These are phyloP conservation scores for Coregonus clupeaformis DNA, from an alignment of 2,113 vertebrate genomes.

Conservation along the genomic window DNA sequence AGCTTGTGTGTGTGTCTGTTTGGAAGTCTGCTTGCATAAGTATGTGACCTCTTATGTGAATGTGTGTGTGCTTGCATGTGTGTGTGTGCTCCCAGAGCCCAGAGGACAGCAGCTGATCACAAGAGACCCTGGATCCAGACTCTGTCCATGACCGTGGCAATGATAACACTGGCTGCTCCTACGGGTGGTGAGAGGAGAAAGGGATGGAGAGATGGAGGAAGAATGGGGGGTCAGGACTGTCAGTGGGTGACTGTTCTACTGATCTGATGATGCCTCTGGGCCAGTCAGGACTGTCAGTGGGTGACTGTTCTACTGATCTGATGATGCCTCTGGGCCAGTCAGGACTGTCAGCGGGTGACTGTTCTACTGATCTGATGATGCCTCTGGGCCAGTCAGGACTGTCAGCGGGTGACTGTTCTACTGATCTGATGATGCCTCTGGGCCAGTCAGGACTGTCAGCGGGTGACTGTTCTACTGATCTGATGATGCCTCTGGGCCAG, in stretches of 20 bases:
- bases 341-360: too few relatives aligned
- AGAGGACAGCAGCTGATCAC: neutral
- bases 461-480: too few relatives aligned
- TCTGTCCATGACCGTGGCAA: constrained; percentile 32
- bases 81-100: neutral
- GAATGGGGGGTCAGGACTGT: constrained; percentile 19
- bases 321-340: too few relatives aligned
- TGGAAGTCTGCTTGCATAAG: neutral
- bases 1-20: constrained; percentile 18
- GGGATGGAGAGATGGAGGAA: neutral
- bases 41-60: neutral
- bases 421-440: constrained; percentile 45
- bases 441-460: too few relatives aligned
- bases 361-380: too few relatives aligned
- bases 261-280: too few relatives aligned
- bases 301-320: too few relatives aligned
- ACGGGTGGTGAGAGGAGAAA: neutral
- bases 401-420: constrained; percentile 47
- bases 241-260: constrained; percentile 46
- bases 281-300: too few relatives aligned
- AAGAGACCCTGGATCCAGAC: constrained; percentile 31
- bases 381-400: too few relatives aligned
- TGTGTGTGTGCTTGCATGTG: neutral
- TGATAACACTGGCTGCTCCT: neutral
- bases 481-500: too few relatives aligned